A percentile compares a stretch with the other conserved stretches of the same genome.
phyloP scores from a whole-genome alignment of 2,113 vertebrate species.

The Himantopus leucocephalus region DNA sequence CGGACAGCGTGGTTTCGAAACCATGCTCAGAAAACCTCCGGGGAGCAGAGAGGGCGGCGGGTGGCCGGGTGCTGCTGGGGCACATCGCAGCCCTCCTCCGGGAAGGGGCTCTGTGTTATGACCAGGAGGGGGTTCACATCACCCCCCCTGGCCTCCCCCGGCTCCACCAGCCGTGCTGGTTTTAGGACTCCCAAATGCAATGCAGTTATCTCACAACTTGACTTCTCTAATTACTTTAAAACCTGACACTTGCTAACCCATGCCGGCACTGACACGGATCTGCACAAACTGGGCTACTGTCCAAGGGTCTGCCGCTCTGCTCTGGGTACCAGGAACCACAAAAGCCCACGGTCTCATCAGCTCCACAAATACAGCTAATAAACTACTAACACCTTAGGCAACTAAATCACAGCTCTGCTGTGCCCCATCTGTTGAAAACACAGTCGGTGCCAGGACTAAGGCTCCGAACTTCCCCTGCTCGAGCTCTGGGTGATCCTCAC shows the following conservation, averaged over 20 bases:
- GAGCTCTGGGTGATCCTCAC: neutral
- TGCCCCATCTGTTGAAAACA: neutral
- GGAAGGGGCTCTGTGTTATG: neutral
- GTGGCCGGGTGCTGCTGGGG: neutral
- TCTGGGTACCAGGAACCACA: accelerated
- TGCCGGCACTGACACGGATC: neutral
- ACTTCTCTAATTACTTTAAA: neutral
- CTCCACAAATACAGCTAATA: neutral
- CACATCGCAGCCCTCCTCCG: neutral
- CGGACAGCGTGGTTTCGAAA: neutral
- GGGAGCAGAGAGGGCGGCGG: neutral
- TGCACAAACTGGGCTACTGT: neutral
- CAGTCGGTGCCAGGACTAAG: neutral
- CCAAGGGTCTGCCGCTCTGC: neutral
- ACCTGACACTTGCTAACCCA: neutral
- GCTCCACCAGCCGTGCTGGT: neutral
- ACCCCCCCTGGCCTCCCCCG: neutral
- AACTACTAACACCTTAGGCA: neutral
- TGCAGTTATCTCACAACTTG: neutral
- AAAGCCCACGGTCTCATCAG: neutral
- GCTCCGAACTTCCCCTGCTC: neutral
- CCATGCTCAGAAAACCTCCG: neutral
- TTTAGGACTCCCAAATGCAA: neutral
- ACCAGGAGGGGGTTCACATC: neutral
- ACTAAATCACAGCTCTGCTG: neutral